Conservation (phyloP, 2,888 invertebrate genomes). For the Leistus spinibarbis region DNA sequence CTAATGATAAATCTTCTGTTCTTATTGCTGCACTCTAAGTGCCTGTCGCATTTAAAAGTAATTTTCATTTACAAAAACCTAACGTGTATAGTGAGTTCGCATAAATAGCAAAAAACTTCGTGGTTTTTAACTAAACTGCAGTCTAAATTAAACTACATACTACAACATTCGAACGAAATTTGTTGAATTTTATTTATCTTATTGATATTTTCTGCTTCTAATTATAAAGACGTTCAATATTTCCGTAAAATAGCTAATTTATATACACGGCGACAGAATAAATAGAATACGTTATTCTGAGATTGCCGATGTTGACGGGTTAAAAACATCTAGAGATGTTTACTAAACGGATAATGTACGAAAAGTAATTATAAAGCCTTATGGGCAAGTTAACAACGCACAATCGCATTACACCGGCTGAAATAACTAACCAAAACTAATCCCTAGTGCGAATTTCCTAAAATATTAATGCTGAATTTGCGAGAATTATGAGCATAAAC, state of each 20-base stretch:
- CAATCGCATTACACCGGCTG: background rate
- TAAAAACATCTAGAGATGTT: too few species aligned
- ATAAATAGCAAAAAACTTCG: background rate
- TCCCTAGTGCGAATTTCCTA: background rate
- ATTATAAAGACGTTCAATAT: too few species aligned
- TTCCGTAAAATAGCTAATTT: too few species aligned
- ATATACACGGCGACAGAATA: too few species aligned
- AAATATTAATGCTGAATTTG: background rate
- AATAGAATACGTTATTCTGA: too few species aligned
- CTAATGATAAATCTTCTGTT: slow-evolving; percentile 24
- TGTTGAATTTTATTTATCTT: too few species aligned
- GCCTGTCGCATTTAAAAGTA: background rate
- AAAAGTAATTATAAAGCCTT: too few species aligned
- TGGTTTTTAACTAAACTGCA: background rate
- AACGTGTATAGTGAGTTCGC: background rate
- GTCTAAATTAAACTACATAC: too few species aligned
- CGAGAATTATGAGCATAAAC: background rate
- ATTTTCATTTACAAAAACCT: background rate
- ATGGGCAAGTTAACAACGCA: background rate
- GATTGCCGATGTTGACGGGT: too few species aligned
- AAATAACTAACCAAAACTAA: background rate
- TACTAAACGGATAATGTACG: too few species aligned
- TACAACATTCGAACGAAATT: too few species aligned
- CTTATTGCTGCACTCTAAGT: background rate
- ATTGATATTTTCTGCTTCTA: too few species aligned